These are phyloP conservation scores for Plutomurus gul DNA, from an alignment of 1,140 invertebrate species.

Conservation along the genomic window DNA sequence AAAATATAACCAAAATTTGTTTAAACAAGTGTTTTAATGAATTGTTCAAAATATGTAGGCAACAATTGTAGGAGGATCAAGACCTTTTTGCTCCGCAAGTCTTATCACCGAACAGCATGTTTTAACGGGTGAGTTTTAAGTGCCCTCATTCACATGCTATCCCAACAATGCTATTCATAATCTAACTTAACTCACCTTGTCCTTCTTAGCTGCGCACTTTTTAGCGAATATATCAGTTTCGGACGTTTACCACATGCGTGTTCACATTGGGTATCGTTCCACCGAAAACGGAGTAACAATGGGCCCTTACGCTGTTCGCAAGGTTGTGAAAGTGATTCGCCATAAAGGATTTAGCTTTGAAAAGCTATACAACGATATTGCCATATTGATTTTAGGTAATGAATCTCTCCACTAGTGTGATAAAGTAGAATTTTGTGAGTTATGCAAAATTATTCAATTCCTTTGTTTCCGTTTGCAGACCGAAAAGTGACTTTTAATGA, in stretches of 20 bases:
- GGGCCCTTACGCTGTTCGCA: slow-evolving; percentile 39
- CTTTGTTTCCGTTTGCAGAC: no score
- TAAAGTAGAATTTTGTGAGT: no score
- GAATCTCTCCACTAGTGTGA: no score
- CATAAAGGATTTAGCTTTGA: slow-evolving; percentile 45
- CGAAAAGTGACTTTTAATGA: slow-evolving; percentile 74
- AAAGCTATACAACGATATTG: slow-evolving; percentile 78
- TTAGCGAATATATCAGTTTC: slow-evolving; percentile 37
- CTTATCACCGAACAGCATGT: slow-evolving; percentile 40
- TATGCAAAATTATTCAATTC: no score
- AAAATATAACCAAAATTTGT: not conserved
- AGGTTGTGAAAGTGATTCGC: slow-evolving; percentile 42
- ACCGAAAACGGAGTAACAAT: slow-evolving; percentile 9
- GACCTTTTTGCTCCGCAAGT: slow-evolving; percentile 36
- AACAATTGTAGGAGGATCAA: slow-evolving; percentile 21
- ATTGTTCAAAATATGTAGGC: slow-evolving; percentile 4
- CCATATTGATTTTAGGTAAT: slow-evolving; percentile 81
- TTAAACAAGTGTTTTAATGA: not conserved
- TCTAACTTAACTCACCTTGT: not conserved
- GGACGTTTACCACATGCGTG: slow-evolving; percentile 41
- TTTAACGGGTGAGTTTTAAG: slow-evolving; percentile 21
- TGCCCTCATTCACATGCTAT: not conserved
- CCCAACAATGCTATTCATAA: not conserved
- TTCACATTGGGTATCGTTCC: slow-evolving; percentile 41
- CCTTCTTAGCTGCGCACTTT: not conserved